Base-by-base conservation (phyloP, 1,140 invertebrate species). In the Phymorhynchus buccinoides region DNA sequence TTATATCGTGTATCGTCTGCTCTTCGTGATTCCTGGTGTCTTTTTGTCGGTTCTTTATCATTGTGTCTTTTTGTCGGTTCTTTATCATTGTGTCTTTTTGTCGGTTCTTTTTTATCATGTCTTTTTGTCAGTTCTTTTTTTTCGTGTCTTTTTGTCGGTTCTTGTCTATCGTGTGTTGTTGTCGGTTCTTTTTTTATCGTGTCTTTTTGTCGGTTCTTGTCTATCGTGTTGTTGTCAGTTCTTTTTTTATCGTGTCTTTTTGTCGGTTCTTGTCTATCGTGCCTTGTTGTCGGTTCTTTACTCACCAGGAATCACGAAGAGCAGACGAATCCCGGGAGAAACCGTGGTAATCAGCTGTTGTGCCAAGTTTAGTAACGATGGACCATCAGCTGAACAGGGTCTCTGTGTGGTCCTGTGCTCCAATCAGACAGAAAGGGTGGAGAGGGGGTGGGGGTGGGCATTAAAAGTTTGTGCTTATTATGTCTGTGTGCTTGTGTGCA, bases 341-440 rank as follows among this genome's bases (percentile, higher is more conserved):
- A 62, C 56, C n/a, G 56, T 62, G 56, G 0, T 27, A n/a, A n/a
- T n/a, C 12, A 62, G 18, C 56, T 27, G 56, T 62, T 22, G 56
- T 1, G 56, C 56, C 56, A 62, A 71, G 1, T 71, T n/a, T n/a
- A n/a, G 1, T 35, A 0, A 71, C 6, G 7, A 71, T 9, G 68
- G 68, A 71, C 68, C 68, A 71, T 71, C 68, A 71, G 66, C 68
- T 1, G 30, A 71, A 71, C 30, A 32, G 35, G 56, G n/a, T 62
- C 56, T 62, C 22, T 62, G 56, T 62, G 56, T 62, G 56, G 56
- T 62, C 56, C 56, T 62, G 44, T 6, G 18, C 6, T 18, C 6
- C 44, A 48, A 9, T 6, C 44, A 48, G 18, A 14, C 56, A 62
- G 7, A 62, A 22, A 48, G 18, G 6, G 44, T 18, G 18, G 18